Percentiles rank a stretch among this genome's conserved stretches.
Conservation (phyloP, 2,797 vertebrate genomes). For the Hipposideros larvatus region DNA sequence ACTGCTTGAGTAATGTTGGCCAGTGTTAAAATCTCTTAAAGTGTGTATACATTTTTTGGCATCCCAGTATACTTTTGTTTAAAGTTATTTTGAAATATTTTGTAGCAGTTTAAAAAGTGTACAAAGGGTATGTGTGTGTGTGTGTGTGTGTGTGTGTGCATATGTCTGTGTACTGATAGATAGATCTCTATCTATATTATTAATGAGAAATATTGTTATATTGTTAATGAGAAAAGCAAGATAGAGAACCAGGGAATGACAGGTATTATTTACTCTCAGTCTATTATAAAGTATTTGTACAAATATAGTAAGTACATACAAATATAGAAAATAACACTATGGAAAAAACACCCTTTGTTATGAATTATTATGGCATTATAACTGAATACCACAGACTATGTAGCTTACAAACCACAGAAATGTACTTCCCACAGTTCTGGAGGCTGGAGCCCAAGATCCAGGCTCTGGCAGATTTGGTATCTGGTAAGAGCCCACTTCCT, state of each 20-base stretch:
- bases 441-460: not conserved
- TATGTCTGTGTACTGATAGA: not conserved
- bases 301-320: not conserved
- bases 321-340: not conserved
- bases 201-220: not conserved
- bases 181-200: not conserved
- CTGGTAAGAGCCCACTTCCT: not conserved
- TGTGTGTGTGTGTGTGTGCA: not conserved
- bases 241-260: not conserved
- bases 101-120: not conserved
- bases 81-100: slow-evolving; percentile 3
- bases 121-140: not conserved
- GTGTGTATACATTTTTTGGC: too few species aligned
- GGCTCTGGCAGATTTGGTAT: not conserved
- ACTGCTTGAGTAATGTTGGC: too few species aligned
- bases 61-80: not conserved
- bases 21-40: too few species aligned
- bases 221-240: not conserved
- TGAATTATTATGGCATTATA: not conserved
- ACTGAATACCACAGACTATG: not conserved
- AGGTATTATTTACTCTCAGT: not conserved
- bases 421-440: not conserved
- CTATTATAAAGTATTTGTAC: not conserved
- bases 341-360: not conserved
- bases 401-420: not conserved